Evolutionary conservation across 2,113 vertebrate genomes (phyloP).

Genomic region (Sphaerodactylus townsendi): DNA sequence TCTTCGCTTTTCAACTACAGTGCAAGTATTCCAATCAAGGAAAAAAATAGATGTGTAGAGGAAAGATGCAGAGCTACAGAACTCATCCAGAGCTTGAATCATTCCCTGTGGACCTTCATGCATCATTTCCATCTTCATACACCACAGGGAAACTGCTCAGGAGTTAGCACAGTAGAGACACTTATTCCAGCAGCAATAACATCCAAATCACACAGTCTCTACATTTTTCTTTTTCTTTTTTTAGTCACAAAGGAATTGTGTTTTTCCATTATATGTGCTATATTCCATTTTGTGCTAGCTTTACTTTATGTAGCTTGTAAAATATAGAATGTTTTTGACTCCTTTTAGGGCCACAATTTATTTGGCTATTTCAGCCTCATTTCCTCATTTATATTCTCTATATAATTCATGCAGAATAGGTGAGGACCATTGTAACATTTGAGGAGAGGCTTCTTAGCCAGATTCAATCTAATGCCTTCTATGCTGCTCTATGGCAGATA

Average conservation of each 20-base stretch:
- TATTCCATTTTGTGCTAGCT: background rate
- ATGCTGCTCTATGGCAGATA: too few relatives aligned
- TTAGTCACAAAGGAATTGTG: background rate
- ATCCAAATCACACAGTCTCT: background rate
- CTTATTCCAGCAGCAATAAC: background rate
- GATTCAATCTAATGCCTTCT: too few relatives aligned
- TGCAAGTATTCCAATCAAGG: slow-evolving; percentile 41
- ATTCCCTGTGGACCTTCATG: background rate
- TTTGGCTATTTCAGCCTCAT: background rate
- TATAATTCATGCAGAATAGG: background rate
- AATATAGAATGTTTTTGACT: background rate
- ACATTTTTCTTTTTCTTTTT: background rate
- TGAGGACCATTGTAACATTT: background rate
- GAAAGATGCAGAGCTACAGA: slow-evolving; percentile 6
- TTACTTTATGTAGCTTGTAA: background rate
- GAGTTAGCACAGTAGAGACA: background rate
- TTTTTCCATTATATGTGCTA: background rate
- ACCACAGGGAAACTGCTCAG: background rate
- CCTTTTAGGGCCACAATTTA: slow-evolving; percentile 13
- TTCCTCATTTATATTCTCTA: background rate
- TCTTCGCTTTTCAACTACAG: slow-evolving; percentile 38
- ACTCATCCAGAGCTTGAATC: background rate
- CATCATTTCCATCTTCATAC: background rate
- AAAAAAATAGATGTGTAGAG: slow-evolving; percentile 42
- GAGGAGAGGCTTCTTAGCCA: background rate